These are phyloP conservation scores for Amiota communis DNA, from an alignment of 2,888 invertebrate genomes.

Conservation along the genomic window DNA sequence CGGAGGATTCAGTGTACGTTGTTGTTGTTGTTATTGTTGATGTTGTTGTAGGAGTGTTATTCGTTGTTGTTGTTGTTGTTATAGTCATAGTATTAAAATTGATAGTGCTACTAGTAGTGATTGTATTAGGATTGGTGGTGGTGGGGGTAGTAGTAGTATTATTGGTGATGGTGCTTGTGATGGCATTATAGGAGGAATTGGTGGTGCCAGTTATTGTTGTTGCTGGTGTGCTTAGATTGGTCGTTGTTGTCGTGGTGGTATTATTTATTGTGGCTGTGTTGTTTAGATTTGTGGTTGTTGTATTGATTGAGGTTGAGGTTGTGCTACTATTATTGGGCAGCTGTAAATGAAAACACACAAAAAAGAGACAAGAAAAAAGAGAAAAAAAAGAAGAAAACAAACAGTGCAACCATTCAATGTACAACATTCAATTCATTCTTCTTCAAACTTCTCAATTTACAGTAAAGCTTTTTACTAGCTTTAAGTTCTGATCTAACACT, in stretches of 20 bases:
- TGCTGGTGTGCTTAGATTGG: slow-evolving; percentile 37
- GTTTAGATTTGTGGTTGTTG: slow-evolving; percentile 42
- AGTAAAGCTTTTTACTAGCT: no score
- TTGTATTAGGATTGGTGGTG: slow-evolving; percentile 9
- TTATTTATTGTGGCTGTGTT: slow-evolving; percentile 44
- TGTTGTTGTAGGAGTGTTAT: slow-evolving; percentile 31
- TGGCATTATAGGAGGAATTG: slow-evolving; percentile 40
- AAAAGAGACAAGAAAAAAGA: no score
- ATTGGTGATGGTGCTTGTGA: slow-evolving; percentile 53
- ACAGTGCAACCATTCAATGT: neutral
- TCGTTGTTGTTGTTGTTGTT: slow-evolving; percentile 23
- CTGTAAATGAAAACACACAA: slow-evolving; percentile 39
- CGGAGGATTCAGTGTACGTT: slow-evolving; percentile 32
- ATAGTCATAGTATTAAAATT: slow-evolving; percentile 39
- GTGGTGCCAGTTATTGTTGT: slow-evolving; percentile 35
- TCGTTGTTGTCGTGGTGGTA: slow-evolving; percentile 45
- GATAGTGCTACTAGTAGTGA: slow-evolving; percentile 31
- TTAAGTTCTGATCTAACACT: no score
- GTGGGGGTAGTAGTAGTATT: slow-evolving; percentile 49
- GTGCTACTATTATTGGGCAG: slow-evolving; percentile 49
- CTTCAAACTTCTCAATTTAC: neutral
- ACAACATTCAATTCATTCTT: slow-evolving; percentile 23
- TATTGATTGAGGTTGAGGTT: slow-evolving; percentile 42
- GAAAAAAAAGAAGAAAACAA: neutral
- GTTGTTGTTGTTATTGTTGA: slow-evolving; percentile 42